Evolutionary conservation across 1,140 invertebrate species (phyloP), one percentile per base, ranked within the genome.

Genomic region (Acromyrmex charruanus): DNA sequence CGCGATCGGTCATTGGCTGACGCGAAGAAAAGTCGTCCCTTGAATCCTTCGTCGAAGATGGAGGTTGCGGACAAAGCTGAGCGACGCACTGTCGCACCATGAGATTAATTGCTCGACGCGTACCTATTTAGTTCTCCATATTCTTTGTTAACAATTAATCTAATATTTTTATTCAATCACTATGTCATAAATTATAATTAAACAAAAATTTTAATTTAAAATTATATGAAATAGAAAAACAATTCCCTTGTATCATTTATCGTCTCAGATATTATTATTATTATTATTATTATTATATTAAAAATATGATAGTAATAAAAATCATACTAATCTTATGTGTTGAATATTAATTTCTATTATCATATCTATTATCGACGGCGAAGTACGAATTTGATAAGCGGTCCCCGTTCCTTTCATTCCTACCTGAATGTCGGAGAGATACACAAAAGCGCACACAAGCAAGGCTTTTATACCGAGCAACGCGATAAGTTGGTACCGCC

Each of bases 401-500:
- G 16, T 69, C 21, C 9, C n/a, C 68, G 53, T 72, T 65, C 59
- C 79, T 87, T 74, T 84, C 55, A 61, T 68, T 51, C 25, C 59
- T 65, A 51, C 18, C 39, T n/a, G 25, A 87, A 68, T 63, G 68
- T 35, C 39, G 55, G 51, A 35, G 49, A 58, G 35, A 58, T 28
- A 77, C 51, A 31, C 21, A 53, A 59, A 77, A 80, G 44, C 39
- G 25, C 31, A 35, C 35, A 18, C 69, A 28, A 51, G 44, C 44
- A 1, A 59, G 31, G 72, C 59, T 55, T 85, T 85, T 74, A 77
- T 88, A 77, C 71, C 63, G 58, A 91, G 88, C 80, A 88, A 89
- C 88, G 90, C 91, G 92, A 93, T 94, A 94, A 94, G 89, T 93
- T 93, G 89, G 92, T 93, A 93, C 92, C 88, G 89, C 80, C 82